phyloP scores from a whole-genome alignment of 2,888 invertebrate genomes.

The Hydrotaea diabolus region DNA sequence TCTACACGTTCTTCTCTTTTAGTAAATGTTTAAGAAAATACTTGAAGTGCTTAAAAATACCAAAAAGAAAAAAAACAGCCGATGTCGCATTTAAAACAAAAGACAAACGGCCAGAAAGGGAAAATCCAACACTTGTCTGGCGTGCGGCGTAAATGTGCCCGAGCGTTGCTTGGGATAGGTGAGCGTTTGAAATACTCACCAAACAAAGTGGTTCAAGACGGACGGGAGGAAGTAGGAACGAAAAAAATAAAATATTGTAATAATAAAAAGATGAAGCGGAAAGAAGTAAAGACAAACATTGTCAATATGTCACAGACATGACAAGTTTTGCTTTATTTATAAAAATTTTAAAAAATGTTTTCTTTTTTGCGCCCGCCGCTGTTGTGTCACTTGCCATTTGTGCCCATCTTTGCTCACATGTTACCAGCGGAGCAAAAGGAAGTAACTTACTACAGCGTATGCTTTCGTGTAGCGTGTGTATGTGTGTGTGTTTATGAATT shows the following conservation, averaged over 20 bases:
- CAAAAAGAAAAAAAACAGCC: neutral
- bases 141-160: neutral
- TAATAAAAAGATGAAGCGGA: slow-evolving; percentile 36
- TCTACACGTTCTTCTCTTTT: neutral
- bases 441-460: neutral
- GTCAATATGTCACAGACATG: slow-evolving; percentile 51
- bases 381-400: neutral
- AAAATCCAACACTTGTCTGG: slow-evolving; percentile 18
- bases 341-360: slow-evolving; percentile 14
- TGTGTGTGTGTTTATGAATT: slow-evolving; percentile 15
- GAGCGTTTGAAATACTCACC: neutral
- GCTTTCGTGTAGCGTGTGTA: neutral
- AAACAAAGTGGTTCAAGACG: neutral
- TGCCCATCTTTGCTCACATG: neutral
- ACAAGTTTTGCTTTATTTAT: slow-evolving; percentile 41
- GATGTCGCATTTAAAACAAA: slow-evolving; percentile 10
- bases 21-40: neutral
- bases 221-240: neutral
- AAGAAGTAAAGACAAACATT: slow-evolving; percentile 47
- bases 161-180: neutral
- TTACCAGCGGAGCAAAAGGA: neutral
- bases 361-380: neutral
- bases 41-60: neutral
- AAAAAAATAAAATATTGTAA: slow-evolving; percentile 11
- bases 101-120: neutral